A percentile compares a stretch with the other conserved stretches of the same genome.
phyloP scores from a whole-genome alignment of 2,888 invertebrate genomes.

The Andrena fulva region DNA sequence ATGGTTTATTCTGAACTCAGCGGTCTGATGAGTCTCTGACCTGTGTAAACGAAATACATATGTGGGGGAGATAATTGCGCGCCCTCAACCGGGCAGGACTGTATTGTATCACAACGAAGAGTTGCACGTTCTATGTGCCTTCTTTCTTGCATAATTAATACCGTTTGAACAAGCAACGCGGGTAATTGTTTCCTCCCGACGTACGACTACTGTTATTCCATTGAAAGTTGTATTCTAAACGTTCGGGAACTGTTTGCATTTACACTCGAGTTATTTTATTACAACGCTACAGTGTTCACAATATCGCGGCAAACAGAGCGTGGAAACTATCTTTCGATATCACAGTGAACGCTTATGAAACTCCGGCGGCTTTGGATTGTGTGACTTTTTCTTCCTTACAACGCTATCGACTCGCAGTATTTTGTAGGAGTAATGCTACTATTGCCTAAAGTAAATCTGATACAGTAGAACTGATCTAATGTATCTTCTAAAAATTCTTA shows the following conservation, averaged over 20 bases:
- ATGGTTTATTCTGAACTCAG: no score
- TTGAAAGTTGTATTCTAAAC: slow-evolving; percentile 1
- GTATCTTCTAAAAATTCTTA: no score
- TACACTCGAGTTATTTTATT: slow-evolving; percentile 14
- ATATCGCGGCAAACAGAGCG: slow-evolving; percentile 36
- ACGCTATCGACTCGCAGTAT: no score
- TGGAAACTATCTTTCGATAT: slow-evolving; percentile 35
- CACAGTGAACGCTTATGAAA: slow-evolving; percentile 31
- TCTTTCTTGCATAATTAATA: background rate
- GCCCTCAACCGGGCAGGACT: no score
- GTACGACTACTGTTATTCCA: slow-evolving; percentile 12
- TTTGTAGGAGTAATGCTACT: no score
- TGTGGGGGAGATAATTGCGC: no score
- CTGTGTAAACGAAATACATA: no score
- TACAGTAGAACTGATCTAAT: no score
- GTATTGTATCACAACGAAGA: background rate
- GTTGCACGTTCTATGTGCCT: background rate
- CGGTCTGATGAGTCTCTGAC: no score
- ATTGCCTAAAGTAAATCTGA: no score
- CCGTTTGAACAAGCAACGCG: background rate
- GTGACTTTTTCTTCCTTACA: no score
- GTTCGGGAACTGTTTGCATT: background rate
- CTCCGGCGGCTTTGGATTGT: background rate
- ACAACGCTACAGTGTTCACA: slow-evolving; percentile 17
- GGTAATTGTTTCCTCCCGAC: background rate